Evolutionary conservation across 2,888 invertebrate species (phyloP), one percentile per base, ranked within the genome.

Genomic region (Hirtodrosophila cameraria): DNA sequence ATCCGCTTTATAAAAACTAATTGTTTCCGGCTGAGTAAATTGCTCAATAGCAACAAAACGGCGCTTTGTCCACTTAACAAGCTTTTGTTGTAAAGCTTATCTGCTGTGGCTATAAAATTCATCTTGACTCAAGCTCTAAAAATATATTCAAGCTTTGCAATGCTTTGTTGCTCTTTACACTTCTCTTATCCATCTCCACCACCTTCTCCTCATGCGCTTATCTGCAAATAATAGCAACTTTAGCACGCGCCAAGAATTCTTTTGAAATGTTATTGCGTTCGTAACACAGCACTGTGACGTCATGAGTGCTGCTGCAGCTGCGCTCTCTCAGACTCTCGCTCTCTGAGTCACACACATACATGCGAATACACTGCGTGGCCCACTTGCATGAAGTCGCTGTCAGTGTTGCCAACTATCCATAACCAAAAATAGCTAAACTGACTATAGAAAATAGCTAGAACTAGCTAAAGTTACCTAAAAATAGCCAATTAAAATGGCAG

Each of bases 21-120:
- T 81, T 81, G 78, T 78, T 85, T 85, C 83, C 82, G 86, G 49
- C 61, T 63, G 43, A 65, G 52, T 69, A 86, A 18, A 86, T 84
- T 80, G 48, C 48, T 57, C 30, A 55, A 60, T 52, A 42, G 31
- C 13, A 28, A 11, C 25, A 27, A 45, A 13, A 31, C 3, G 5
- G 30, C 53, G 38, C 5, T 39, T 43, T 49, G 28, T 53, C 28
- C 12, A 33, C 25, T 66, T 42, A 58, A 13, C 28, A 25, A 45
- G 75, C 48, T 68, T 68, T 68, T 39, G 15, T 20, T 25, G 18
- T 28, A 36, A 52, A 52, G 71, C 48, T 62, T 39, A 30, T 16
- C 30, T n/a, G 31, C 28, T 43, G 30, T 7, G n/a, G n/a, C n/a
- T n/a, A n/a, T n/a, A n/a, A n/a, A 42, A 58, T 39, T 11, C 12